Conservation (phyloP, 2,797 vertebrate genomes). For the Mormyrus hasselquistii region DNA sequence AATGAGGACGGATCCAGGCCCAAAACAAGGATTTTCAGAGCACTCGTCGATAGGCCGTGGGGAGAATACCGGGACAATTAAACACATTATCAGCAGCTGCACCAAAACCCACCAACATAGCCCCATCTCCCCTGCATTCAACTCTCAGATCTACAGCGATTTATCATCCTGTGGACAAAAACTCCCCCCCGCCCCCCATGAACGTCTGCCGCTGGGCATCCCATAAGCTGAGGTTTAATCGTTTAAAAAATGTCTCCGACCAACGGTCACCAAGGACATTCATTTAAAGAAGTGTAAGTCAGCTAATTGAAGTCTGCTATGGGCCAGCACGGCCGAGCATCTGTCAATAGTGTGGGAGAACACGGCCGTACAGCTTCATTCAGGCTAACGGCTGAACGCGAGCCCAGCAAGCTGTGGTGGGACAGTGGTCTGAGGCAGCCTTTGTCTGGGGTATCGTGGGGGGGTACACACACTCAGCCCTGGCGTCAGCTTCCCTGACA, state of each 20-base stretch:
- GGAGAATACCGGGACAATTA: neutral
- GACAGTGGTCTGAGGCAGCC: neutral
- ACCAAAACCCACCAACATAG: neutral
- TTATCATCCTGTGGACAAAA: constrained; percentile 39
- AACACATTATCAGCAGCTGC: neutral
- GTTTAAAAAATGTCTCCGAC: constrained; percentile 43
- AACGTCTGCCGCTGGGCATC: neutral
- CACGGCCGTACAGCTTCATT: constrained; percentile 46
- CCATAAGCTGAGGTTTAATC: constrained; percentile 45
- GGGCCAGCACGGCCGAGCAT: constrained; percentile 41
- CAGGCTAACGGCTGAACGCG: constrained; percentile 45
- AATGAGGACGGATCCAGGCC: neutral
- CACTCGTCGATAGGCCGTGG: neutral
- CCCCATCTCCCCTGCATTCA: constrained; percentile 21
- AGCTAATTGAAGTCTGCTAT: constrained; percentile 50
- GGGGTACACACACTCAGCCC: neutral
- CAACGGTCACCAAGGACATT: constrained; percentile 49
- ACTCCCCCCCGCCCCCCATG: constrained; percentile 23
- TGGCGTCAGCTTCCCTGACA: neutral
- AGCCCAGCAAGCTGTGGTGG: constrained; percentile 23
- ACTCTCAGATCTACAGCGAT: constrained; percentile 36
- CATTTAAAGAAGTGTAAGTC: constrained; percentile 48
- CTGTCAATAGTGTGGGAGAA: constrained; percentile 42
- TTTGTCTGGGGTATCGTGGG: neutral
- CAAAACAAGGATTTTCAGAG: neutral